These are phyloP conservation scores for Microtus montanus DNA, from an alignment of 2,113 vertebrate genomes.

Conservation along the genomic window DNA sequence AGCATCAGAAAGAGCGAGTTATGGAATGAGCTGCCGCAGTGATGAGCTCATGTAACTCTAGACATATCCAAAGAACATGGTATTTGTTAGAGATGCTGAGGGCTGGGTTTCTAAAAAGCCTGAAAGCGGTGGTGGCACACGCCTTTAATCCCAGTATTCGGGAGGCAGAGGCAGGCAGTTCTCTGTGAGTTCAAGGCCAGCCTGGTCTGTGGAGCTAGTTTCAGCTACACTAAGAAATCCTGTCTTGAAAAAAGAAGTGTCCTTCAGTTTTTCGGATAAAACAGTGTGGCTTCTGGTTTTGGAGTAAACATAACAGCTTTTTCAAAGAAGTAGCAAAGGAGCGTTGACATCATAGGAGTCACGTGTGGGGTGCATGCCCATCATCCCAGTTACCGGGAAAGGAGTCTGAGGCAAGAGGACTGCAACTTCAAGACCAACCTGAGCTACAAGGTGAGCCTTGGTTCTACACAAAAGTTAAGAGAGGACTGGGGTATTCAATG, in stretches of 20 bases:
- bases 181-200: too few relatives aligned
- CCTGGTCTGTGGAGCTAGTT: too few relatives aligned
- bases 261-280: slow-evolving; percentile 11
- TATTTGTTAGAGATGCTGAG: not conserved
- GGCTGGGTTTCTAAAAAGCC: not conserved
- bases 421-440: not conserved
- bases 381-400: not conserved
- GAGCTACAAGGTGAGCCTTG: too few relatives aligned
- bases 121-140: too few relatives aligned
- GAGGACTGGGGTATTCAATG: not conserved
- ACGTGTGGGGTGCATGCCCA: too few relatives aligned
- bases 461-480: not conserved
- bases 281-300: too few relatives aligned
- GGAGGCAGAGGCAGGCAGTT: too few relatives aligned
- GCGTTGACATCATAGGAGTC: not conserved
- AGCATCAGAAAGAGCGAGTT: not conserved
- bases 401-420: too few relatives aligned
- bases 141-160: too few relatives aligned
- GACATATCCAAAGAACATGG: not conserved
- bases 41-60: not conserved
- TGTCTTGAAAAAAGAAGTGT: not conserved
- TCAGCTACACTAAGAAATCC: too few relatives aligned
- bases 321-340: not conserved
- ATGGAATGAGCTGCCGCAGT: not conserved
- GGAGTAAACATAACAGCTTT: too few relatives aligned